Evolutionary conservation across 2,797 vertebrate genomes (phyloP).

Genomic region (Crenichthys baileyi): DNA sequence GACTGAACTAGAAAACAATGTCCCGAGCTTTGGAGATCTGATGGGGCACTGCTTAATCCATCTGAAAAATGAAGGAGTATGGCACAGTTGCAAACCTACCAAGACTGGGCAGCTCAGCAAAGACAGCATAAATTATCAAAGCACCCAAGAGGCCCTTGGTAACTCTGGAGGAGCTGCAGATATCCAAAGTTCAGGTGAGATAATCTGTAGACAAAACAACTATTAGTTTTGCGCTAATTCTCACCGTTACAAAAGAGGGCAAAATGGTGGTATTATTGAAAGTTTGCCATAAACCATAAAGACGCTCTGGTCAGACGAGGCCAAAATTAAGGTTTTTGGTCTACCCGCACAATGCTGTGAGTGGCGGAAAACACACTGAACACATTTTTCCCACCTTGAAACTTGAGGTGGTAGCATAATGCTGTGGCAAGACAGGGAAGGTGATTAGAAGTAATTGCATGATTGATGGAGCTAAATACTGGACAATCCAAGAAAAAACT

Average conservation of each 20-base stretch:
- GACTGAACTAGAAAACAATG: neutral
- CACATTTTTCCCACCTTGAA: too few relatives aligned
- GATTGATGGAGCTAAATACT: too few relatives aligned
- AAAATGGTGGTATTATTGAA: neutral
- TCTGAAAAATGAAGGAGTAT: neutral
- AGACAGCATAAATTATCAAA: neutral
- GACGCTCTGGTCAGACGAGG: too few relatives aligned
- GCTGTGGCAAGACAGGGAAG: too few relatives aligned
- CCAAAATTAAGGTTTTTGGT: too few relatives aligned
- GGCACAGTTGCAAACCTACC: neutral
- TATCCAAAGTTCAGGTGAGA: neutral
- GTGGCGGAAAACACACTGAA: too few relatives aligned
- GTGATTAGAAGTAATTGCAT: too few relatives aligned
- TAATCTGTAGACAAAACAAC: neutral
- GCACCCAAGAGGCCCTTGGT: neutral
- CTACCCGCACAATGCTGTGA: too few relatives aligned
- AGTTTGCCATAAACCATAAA: too few relatives aligned
- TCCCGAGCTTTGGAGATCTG: neutral
- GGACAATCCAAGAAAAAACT: too few relatives aligned
- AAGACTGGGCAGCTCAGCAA: neutral
- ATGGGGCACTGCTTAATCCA: neutral
- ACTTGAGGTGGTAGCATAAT: too few relatives aligned
- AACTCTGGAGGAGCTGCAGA: neutral
- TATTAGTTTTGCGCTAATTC: neutral
- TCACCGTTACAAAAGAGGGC: neutral